phyloP scores from a whole-genome alignment of 2,113 vertebrate genomes.

The Aspidoscelis tigris region DNA sequence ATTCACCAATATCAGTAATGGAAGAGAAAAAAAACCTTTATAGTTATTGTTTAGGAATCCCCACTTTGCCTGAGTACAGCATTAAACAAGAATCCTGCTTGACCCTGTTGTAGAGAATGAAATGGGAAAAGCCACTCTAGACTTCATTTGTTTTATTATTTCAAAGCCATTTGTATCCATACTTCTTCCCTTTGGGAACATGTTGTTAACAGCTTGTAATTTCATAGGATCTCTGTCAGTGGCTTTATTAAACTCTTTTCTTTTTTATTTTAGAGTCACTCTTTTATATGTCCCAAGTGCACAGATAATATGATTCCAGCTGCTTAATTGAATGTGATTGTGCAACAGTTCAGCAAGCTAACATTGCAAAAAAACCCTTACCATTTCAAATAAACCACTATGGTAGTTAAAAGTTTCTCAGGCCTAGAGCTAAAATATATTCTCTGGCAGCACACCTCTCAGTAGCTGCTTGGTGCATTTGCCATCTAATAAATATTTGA shows the following conservation, averaged over 20 bases:
- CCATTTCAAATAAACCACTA: constrained; percentile 22
- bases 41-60: background rate
- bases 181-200: background rate
- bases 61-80: background rate
- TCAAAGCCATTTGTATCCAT: background rate
- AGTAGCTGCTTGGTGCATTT: background rate
- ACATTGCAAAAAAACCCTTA: constrained; percentile 6
- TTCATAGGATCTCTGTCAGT: constrained; percentile 5
- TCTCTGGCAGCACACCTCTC: constrained; percentile 18
- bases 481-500: constrained; percentile 46
- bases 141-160: background rate
- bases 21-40: background rate
- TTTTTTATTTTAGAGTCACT: background rate
- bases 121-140: background rate
- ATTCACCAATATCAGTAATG: background rate
- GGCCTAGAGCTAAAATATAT: constrained; percentile 33
- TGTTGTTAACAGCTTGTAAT: background rate
- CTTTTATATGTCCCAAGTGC: background rate
- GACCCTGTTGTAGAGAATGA: background rate
- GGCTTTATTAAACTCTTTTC: constrained; percentile 12
- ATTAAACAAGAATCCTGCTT: background rate
- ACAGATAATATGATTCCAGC: constrained; percentile 10
- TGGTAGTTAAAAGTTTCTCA: constrained; percentile 24
- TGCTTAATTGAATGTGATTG: constrained; percentile 33
- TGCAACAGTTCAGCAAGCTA: constrained; percentile 24